phyloP scores from a whole-genome alignment of 1,140 invertebrate genomes.

The Lucilia cuprina region DNA sequence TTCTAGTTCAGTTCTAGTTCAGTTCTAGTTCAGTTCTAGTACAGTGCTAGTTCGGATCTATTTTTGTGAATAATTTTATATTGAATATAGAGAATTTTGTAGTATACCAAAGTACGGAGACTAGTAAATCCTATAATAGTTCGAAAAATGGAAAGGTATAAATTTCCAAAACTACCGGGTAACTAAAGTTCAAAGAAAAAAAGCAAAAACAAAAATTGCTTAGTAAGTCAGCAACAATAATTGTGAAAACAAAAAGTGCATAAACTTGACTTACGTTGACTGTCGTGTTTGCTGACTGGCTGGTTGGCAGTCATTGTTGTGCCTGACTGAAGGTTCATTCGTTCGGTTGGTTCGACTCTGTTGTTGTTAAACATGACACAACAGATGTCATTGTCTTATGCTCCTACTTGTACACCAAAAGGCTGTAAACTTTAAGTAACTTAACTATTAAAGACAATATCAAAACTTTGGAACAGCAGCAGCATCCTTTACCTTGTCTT shows the following conservation, averaged over 20 bases:
- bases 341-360: not conserved
- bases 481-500: conserved; percentile 6
- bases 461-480: not conserved
- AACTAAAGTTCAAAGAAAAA: not conserved
- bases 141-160: too few relatives aligned
- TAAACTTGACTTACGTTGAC: conserved; percentile 1
- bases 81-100: too few relatives aligned
- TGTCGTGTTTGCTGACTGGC: not conserved
- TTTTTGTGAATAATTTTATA: too few relatives aligned
- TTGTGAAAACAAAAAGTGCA: not conserved
- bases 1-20: too few relatives aligned
- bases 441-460: conserved; percentile 7
- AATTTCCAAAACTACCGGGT: too few relatives aligned
- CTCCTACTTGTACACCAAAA: not conserved
- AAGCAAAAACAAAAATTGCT: not conserved
- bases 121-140: too few relatives aligned
- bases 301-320: not conserved
- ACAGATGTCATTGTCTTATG: conserved; percentile 26
- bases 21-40: too few relatives aligned
- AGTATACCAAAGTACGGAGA: too few relatives aligned
- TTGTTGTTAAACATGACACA: not conserved
- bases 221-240: not conserved
- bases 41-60: too few relatives aligned
- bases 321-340: not conserved
- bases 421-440: not conserved